phyloP scores from a whole-genome alignment of 23 tunicate species.

The Styela clava region DNA sequence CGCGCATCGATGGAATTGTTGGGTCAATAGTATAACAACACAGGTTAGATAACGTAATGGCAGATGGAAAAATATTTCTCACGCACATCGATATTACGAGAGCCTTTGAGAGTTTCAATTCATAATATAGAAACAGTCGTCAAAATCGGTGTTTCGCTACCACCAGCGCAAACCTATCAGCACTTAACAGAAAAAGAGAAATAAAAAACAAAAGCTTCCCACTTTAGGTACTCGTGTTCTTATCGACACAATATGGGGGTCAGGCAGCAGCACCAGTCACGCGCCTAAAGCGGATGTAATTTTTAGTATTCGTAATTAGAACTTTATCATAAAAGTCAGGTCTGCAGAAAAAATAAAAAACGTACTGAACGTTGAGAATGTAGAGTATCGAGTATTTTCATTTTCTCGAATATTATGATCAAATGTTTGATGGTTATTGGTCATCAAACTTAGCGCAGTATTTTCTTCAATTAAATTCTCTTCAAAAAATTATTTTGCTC shows the following conservation, averaged over 20 bases:
- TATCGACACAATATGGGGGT: background rate
- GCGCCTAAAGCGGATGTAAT: slow-evolving; percentile 9
- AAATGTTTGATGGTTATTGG: too few relatives aligned
- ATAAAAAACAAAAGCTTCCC: background rate
- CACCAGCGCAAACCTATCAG: background rate
- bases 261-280: slow-evolving; percentile 7
- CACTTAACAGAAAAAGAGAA: background rate
- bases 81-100: slow-evolving; percentile 19
- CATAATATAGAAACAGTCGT: background rate
- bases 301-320: too few relatives aligned
- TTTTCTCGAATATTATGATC: too few relatives aligned
- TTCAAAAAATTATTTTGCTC: too few relatives aligned
- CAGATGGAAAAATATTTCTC: slow-evolving; percentile 1
- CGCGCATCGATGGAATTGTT: background rate
- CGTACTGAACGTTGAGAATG: too few relatives aligned
- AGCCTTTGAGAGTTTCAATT: background rate
- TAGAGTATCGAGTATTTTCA: too few relatives aligned
- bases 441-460: too few relatives aligned
- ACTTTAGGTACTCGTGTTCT: slow-evolving; percentile 5
- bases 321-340: too few relatives aligned
- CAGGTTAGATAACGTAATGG: background rate
- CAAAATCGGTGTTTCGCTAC: background rate
- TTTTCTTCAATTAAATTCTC: too few relatives aligned
- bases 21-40: background rate
- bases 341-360: too few relatives aligned